Base-by-base conservation (phyloP, 2,113 vertebrate species). In the Vulpes vulpes region DNA sequence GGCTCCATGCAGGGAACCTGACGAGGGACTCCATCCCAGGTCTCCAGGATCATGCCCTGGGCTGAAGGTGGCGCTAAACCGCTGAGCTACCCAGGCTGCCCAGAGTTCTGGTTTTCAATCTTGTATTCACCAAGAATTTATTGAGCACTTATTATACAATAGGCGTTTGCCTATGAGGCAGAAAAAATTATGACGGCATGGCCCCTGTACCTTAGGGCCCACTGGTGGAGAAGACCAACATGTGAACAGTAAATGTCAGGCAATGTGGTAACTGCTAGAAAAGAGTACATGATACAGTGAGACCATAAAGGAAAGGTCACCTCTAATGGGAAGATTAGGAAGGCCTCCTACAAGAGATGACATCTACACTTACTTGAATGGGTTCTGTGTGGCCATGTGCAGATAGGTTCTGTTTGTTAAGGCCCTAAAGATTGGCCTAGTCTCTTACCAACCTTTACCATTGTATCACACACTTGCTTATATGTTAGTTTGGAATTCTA, bases 41-140 rank as follows among this genome's bases (percentile, higher is more conserved):
- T 43, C 43, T 43, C 43, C 43, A 43, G 43, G 43, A 43, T 43
- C 43, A 43, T 7, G 43, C 43, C 43, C 43, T 43, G 43, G 43
- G 43, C 43, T 43, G 43, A 43, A 43, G 43, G 43, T 43, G 43
- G 43, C 43, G 6, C 43, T 43, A 43, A 43, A 43, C 43, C 43
- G 6, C 43, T 43, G 43, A 43, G 43, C 43, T 43, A 43, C 43
- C 6, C 43, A 43, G 43, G 43, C 43, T 43, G 7, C 43, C 43
- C 89, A 84, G 94, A 94, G 62, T 79, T 95, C 9, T 80, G 67
- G 43, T 84, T 91, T 96, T 96, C 78, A 93, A 89, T 89, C 43
- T 38, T 64, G 7, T 59, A 20, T 60, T 59, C 55, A 81, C 67
- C 20, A 85, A 53, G 15, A 11, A 32, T 91, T 96, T 89, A 84